Conservation (phyloP, 2,113 vertebrate species). For the Coptodon bakossiorum region DNA sequence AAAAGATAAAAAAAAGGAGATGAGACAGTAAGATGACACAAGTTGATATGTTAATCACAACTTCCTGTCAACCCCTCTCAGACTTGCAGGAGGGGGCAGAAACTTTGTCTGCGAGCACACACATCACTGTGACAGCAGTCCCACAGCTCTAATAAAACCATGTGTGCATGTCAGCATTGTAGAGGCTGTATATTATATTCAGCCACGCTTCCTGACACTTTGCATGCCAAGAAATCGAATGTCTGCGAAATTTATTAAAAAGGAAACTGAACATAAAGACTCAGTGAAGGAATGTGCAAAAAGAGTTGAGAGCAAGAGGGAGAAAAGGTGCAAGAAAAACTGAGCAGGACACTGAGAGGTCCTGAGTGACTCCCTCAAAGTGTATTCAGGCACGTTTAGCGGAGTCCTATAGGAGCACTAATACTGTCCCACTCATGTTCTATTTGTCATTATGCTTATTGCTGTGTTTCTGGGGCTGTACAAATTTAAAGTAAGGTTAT, state of each 20-base stretch:
- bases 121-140: slow-evolving; percentile 22
- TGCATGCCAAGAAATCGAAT: not conserved
- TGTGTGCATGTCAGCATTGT: slow-evolving; percentile 1
- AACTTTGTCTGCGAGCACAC: not conserved
- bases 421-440: not conserved
- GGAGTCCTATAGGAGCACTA: not conserved
- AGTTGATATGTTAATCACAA: slow-evolving; percentile 5
- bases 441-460: not conserved
- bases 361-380: slow-evolving; percentile 5
- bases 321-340: not conserved
- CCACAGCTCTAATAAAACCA: slow-evolving; percentile 32
- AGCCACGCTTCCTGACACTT: not conserved
- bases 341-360: not conserved
- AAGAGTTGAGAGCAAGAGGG: not conserved
- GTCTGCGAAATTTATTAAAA: not conserved
- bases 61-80: not conserved
- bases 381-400: not conserved
- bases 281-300: not conserved
- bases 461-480: not conserved
- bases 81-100: not conserved
- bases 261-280: not conserved
- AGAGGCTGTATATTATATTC: not conserved
- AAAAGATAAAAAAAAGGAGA: not conserved
- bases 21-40: not conserved
- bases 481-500: not conserved